Conservation (phyloP, 2,888 invertebrate genomes). For the Nephrotoma guestfalica region DNA sequence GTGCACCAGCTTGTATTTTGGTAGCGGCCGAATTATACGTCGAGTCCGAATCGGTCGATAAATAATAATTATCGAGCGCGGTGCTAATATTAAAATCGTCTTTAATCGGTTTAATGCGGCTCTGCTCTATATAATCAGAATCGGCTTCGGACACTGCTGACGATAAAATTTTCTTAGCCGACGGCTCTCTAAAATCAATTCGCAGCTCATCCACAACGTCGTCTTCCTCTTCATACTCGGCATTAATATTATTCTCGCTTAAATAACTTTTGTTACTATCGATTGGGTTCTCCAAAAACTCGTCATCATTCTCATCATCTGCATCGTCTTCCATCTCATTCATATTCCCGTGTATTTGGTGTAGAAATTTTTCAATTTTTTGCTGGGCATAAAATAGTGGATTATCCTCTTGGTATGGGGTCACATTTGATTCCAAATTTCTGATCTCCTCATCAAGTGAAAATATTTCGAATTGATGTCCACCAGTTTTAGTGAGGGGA, state of each 20-base stretch:
- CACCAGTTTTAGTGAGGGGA: neutral
- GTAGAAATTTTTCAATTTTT: conserved; percentile 3
- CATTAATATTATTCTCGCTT: neutral
- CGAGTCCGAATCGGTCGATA: conserved; percentile 29
- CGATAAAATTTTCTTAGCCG: conserved; percentile 22
- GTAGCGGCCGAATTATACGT: conserved; percentile 27
- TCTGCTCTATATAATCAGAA: conserved; percentile 23
- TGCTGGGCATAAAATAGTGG: conserved; percentile 3
- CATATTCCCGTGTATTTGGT: conserved; percentile 4
- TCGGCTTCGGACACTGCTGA: conserved; percentile 27
- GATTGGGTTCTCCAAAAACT: neutral
- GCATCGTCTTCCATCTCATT: neutral
- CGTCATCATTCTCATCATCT: neutral
- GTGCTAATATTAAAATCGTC: conserved; percentile 26
- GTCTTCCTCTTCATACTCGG: neutral
- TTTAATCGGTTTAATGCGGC: conserved; percentile 9
- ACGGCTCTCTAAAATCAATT: neutral
- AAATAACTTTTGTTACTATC: neutral
- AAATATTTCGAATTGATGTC: neutral
- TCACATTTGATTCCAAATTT: neutral
- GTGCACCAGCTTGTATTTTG: conserved; percentile 27
- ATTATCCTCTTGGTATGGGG: neutral
- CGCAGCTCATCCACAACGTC: neutral
- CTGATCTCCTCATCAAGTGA: neutral
- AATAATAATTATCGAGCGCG: conserved; percentile 20